A percentile compares a stretch with the other conserved stretches of the same genome.
phyloP scores from a whole-genome alignment of 2,113 vertebrate species.

The Cavia aperea region DNA sequence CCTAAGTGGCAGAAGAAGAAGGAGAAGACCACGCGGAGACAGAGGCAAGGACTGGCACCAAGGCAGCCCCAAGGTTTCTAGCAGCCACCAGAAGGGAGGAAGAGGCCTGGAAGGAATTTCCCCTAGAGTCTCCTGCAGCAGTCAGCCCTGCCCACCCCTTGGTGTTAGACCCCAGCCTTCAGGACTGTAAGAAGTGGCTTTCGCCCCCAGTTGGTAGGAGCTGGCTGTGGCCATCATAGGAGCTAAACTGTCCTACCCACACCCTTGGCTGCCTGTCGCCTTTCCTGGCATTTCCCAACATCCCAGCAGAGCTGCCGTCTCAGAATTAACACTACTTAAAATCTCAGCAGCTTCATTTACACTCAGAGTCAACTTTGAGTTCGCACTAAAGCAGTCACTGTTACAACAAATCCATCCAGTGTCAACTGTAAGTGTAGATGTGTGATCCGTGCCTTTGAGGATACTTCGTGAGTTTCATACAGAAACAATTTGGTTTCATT shows the following conservation, averaged over 20 bases:
- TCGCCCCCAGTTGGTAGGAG: background rate
- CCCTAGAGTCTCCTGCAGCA: background rate
- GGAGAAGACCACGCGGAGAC: too few species aligned
- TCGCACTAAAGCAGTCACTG: slow-evolving; percentile 33
- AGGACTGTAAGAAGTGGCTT: background rate
- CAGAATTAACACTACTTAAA: background rate
- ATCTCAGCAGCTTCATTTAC: background rate
- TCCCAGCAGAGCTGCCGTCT: background rate
- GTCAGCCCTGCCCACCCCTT: too few species aligned
- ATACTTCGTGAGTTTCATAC: background rate
- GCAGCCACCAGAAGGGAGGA: background rate
- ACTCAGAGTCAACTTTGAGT: background rate
- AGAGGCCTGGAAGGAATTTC: background rate
- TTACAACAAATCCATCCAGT: background rate
- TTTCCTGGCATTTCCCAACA: background rate
- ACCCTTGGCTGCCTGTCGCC: background rate
- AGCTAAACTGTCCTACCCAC: rapidly evolving
- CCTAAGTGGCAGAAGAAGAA: background rate
- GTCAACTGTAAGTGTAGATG: background rate
- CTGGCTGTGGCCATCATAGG: background rate
- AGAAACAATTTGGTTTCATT: too few species aligned
- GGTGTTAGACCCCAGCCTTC: background rate
- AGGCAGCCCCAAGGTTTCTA: background rate
- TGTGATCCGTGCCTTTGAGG: background rate
- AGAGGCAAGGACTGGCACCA: background rate